phyloP scores from a whole-genome alignment of 1,140 invertebrate species.

The Atta texana region DNA sequence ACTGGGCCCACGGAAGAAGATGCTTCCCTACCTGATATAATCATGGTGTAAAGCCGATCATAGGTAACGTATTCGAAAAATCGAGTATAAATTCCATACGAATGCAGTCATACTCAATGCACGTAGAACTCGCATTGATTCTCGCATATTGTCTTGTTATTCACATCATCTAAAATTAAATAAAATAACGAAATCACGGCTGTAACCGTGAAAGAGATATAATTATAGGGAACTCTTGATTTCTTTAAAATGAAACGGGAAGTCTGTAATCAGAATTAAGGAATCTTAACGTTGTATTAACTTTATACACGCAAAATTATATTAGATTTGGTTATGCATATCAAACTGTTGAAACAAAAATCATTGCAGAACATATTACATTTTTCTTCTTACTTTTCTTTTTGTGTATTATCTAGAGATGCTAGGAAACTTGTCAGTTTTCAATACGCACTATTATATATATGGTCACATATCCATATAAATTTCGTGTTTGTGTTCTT shows the following conservation, averaged over 20 bases:
- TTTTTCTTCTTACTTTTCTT: slow-evolving; percentile 1
- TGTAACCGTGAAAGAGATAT: background rate
- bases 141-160: background rate
- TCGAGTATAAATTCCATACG: slow-evolving; percentile 10
- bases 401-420: background rate
- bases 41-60: slow-evolving; percentile 43
- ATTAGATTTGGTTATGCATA: background rate
- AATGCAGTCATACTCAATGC: background rate
- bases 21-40: slow-evolving; percentile 56
- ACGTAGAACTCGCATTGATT: background rate
- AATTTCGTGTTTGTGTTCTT: slow-evolving; percentile 11
- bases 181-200: background rate
- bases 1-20: slow-evolving; percentile 5
- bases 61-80: slow-evolving; percentile 43
- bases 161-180: background rate
- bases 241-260: too few species aligned
- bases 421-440: background rate
- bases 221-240: background rate
- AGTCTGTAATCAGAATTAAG: too few species aligned
- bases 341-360: background rate
- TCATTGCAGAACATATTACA: background rate
- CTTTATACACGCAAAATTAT: background rate
- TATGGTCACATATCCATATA: background rate
- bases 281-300: too few species aligned
- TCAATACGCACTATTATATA: background rate